These are phyloP conservation scores for Thalassophryne amazonica DNA, from an alignment of 2,797 vertebrate genomes.

Conservation along the genomic window DNA sequence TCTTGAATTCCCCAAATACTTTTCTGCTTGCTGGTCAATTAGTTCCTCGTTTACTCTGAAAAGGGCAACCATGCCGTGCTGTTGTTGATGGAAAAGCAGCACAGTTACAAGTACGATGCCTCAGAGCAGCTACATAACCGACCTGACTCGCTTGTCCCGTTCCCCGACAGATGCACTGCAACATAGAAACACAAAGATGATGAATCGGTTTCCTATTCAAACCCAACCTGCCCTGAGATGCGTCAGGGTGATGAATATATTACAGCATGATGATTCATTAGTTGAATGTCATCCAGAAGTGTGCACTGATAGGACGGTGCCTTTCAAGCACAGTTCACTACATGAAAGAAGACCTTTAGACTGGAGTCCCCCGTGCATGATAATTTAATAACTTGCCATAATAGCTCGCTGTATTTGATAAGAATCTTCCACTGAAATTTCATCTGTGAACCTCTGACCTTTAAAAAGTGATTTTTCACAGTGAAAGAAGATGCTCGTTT, in stretches of 20 bases:
- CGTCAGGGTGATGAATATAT: conserved; percentile 63
- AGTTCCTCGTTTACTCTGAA: conserved; percentile 22
- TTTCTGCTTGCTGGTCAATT: conserved; percentile 25
- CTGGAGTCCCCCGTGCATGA: conserved; percentile 41
- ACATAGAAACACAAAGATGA: conserved; percentile 24
- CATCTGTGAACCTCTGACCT: conserved; percentile 31
- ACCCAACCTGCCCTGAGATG: conserved; percentile 53
- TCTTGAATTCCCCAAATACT: conserved; percentile 32
- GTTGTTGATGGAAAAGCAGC: conserved; percentile 20
- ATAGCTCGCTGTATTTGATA: conserved; percentile 40
- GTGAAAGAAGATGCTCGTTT: conserved; percentile 33
- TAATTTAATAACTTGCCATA: conserved; percentile 56
- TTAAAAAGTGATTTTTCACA: conserved; percentile 24
- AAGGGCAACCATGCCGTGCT: conserved; percentile 18
- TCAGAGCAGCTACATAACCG: conserved; percentile 14
- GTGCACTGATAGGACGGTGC: conserved; percentile 38
- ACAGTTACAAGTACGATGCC: conserved; percentile 15
- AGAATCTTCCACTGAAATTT: conserved; percentile 32
- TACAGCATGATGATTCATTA: conserved; percentile 62
- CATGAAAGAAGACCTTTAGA: conserved; percentile 62
- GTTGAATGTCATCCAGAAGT: conserved; percentile 66
- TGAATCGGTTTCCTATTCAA: conserved; percentile 35
- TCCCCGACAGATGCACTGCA: conserved; percentile 19
- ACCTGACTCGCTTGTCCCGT: conserved; percentile 11
- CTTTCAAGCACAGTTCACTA: conserved; percentile 47